Conservation (phyloP, 2,797 vertebrate genomes). For the Liparis tanakae region DNA sequence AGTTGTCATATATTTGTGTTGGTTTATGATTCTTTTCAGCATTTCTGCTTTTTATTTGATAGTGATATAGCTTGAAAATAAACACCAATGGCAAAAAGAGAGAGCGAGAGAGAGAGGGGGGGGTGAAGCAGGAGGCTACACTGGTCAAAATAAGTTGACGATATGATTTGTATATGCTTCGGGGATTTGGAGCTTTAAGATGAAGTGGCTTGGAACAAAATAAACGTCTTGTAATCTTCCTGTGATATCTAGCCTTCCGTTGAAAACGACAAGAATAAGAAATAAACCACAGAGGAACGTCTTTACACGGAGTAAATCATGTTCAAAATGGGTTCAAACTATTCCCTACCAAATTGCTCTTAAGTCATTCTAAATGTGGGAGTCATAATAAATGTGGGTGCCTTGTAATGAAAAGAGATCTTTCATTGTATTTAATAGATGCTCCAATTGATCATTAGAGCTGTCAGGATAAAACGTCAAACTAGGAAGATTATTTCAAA, state of each 20-base stretch:
- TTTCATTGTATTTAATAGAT: conserved; percentile 1
- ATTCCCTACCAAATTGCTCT: not conserved
- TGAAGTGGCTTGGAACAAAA: conserved; percentile 19
- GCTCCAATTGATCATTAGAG: conserved; percentile 5
- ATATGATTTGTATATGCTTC: conserved; percentile 43
- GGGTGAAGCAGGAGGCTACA: conserved; percentile 2
- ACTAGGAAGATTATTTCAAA: not conserved
- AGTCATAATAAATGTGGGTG: not conserved
- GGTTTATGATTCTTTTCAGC: not conserved
- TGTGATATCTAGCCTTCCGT: conserved; percentile 12
- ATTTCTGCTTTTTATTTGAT: not conserved
- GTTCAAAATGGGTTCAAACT: not conserved
- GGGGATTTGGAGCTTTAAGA: conserved; percentile 36
- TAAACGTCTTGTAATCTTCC: not conserved
- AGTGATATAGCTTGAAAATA: not conserved
- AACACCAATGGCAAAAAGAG: not conserved
- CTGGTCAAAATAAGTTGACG: conserved; percentile 47
- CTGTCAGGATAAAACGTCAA: not conserved
- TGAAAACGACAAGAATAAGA: conserved; percentile 23
- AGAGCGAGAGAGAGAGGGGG: not conserved
- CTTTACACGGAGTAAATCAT: not conserved
- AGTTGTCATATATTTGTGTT: conserved; percentile 13
- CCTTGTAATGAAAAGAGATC: not conserved
- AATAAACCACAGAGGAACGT: conserved; percentile 6
- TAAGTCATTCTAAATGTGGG: not conserved